A percentile compares a stretch with the other conserved stretches of the same genome.
These are phyloP conservation scores for Syncerus caffer DNA, from an alignment of 2,797 vertebrate genomes.

Conservation along the genomic window DNA sequence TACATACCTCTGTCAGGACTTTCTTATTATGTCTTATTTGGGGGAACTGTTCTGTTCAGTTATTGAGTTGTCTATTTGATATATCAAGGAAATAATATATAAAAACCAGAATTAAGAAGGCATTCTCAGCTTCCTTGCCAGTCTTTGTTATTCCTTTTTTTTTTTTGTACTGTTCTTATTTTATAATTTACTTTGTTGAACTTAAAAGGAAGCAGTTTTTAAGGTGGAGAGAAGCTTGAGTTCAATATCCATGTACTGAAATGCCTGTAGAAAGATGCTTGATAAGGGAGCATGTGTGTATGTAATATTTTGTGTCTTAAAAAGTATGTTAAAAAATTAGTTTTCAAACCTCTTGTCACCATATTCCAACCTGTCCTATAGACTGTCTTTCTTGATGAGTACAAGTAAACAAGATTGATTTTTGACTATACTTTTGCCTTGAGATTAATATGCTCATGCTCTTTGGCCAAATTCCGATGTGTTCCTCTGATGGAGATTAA, in stretches of 20 bases:
- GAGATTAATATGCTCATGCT: not conserved
- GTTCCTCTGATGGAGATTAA: not conserved
- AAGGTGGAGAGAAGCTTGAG: not conserved
- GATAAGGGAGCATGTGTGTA: not conserved
- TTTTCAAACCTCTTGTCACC: not conserved
- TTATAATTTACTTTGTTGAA: not conserved
- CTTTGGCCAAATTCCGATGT: not conserved
- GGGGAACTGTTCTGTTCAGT: not conserved
- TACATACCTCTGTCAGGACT: not conserved
- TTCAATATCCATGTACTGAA: not conserved
- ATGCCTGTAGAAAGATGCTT: not conserved
- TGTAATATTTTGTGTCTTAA: not conserved
- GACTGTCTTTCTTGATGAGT: not conserved
- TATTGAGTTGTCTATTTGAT: not conserved
- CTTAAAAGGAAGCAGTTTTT: not conserved
- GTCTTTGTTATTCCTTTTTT: not conserved
- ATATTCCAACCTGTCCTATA: not conserved
- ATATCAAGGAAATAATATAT: not conserved
- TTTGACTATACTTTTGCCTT: not conserved
- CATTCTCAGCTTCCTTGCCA: not conserved
- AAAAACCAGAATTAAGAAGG: not conserved
- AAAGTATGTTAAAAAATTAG: not conserved
- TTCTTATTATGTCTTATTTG: not conserved
- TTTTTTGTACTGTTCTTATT: not conserved
- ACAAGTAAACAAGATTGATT: not conserved